Evolutionary conservation across 1,140 invertebrate species (phyloP).

Genomic region (Samia ricini): DNA sequence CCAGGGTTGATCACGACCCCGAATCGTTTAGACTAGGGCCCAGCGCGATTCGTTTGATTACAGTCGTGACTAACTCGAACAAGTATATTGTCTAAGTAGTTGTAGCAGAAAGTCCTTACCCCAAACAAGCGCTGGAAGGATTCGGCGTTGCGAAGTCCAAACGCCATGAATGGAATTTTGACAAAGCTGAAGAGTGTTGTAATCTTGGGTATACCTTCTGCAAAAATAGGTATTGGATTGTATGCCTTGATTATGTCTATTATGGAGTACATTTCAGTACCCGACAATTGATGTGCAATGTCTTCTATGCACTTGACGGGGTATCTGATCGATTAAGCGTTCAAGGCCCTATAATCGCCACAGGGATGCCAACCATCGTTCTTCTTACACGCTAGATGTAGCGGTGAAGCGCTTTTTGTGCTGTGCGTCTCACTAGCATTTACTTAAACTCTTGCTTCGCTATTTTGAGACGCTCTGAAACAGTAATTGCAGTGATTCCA

Average conservation of each 20-base stretch:
- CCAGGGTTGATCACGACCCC: no score
- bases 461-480: not conserved
- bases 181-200: slow-evolving; percentile 9
- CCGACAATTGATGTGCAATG: slow-evolving; percentile 3
- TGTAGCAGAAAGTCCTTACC: slow-evolving; percentile 26
- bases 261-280: not conserved
- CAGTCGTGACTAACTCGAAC: no score
- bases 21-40: no score
- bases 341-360: slow-evolving; percentile 1
- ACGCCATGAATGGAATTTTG: slow-evolving; percentile 17
- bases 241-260: slow-evolving; percentile 8
- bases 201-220: slow-evolving; percentile 6
- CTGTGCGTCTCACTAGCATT: not conserved
- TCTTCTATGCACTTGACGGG: not conserved
- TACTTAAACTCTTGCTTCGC: not conserved
- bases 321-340: not conserved
- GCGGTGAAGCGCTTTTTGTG: not conserved
- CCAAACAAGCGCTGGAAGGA: slow-evolving; percentile 18
- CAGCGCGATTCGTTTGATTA: no score
- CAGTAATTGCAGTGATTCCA: not conserved
- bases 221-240: not conserved
- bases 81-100: slow-evolving; percentile 76
- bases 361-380: slow-evolving; percentile 4
- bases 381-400: slow-evolving; percentile 3
- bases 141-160: slow-evolving; percentile 20